Evolutionary conservation across 2,888 invertebrate genomes (phyloP), one percentile per base, ranked within the genome.

Genomic region (Ochropleura leucogaster): DNA sequence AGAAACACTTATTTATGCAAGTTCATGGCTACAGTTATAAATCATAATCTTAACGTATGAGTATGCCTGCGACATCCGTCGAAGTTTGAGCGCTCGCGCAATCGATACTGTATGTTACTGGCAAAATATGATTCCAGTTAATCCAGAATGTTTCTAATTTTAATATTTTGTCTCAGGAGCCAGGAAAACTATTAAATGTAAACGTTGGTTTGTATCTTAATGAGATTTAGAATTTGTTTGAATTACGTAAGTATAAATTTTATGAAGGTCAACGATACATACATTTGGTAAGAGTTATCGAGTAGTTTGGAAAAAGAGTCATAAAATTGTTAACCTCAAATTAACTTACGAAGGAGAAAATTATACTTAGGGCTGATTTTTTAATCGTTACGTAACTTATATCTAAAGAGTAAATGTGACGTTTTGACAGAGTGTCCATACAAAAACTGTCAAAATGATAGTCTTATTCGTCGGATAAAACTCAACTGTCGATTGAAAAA

Each of bases 31-130:
- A 72, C 64, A 73, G 76, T 78, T 84, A 88, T 90, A 87, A 89
- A 89, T 90, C 89, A 90, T 83, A 86, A 88, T 86, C 80, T 79
- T 73, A 82, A 81, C 74, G 66, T 82, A 81, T 74, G 63, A 67
- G 62, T 79, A 59, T 82, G 77, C 76, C 64, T 83, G 83, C 80
- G 85, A 88, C 84, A 86, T 80, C 79, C 79, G 80, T 77, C 82
- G 77, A 89, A 88, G 84, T 89, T 87, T 82, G 68, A 74, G 72
- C 73, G 74, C 71, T 59, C 12, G 76, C 75, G 82, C 87, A 88
- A 89, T 89, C 88, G 78, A 88, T 88, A 86, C 9, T 49, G 53
- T 20, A 68, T 66, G 81, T 68, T 57, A 67, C 81, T 42, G 64
- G 46, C 47, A 60, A 69, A 74, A 10, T 0, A 53, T 16, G 5